Base-by-base conservation (phyloP, 2,113 vertebrate species). In the Hassar affinis region DNA sequence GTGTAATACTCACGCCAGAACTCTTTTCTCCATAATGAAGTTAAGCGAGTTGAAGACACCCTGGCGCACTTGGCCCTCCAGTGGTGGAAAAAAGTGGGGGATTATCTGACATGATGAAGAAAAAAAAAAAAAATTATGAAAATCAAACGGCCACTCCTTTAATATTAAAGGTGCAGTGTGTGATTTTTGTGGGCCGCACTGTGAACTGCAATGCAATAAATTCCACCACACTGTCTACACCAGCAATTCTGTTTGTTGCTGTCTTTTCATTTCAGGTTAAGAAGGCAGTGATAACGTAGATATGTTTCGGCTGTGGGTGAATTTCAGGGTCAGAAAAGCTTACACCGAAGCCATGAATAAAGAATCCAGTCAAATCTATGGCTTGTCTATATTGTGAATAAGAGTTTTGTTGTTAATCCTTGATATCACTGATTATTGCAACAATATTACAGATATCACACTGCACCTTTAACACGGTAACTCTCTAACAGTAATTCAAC, bases 21-120 rank as follows among this genome's bases (percentile, higher is more conserved):
- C 98, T 86, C 97, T 94, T 89, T 99, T 99, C 92, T 99, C 98
- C 96, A 99, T 97, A 79, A 99, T 99, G 93, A 98, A 97, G 87
- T 93, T 99, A 85, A 99, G 95, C 3, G 98, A 98, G 91, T 96
- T 98, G 91, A 97, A 98, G 22, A 99, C 97, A 0, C 98, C 98
- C 88, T 98, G 97, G 1, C 97, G 94, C 61, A 99, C 97, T 0
- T 98, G 96, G 64, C 91, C 92, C 88, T 99, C 98, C 92, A 99
- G 49, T 0, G 97, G 94, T 0, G 98, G 97, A 25, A 96, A 99
- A 88, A 99, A 99, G 85, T 99, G 95, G 89, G 97, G 96, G 78
- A 99, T 98, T 90, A 99, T 99, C 98, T 99, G 93, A 75, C 61
- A 68, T 38, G 61, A 45, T 2, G 33, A 25, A 69, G 9, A 7